Conservation (phyloP, 2,113 vertebrate genomes). For the Pristiophorus japonicus region DNA sequence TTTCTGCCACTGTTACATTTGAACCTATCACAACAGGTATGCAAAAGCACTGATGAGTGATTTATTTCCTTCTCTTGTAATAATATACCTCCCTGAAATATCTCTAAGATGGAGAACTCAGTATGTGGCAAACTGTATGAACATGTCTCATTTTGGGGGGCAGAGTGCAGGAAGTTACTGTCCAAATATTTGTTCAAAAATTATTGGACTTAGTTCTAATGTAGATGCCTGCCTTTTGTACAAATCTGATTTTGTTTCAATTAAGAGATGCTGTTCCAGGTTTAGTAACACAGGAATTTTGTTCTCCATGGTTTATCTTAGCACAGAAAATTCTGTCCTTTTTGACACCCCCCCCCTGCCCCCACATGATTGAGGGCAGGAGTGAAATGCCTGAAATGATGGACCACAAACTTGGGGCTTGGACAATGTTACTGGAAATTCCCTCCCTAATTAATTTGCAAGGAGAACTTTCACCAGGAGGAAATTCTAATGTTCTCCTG, state of each 20-base stretch:
- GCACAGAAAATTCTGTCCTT: background rate
- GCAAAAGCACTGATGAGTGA: background rate
- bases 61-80: background rate
- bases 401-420: no score
- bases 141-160: background rate
- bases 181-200: background rate
- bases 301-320: background rate
- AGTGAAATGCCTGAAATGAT: background rate
- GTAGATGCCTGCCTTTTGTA: background rate
- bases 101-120: background rate
- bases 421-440: background rate
- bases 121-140: no score
- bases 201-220: background rate
- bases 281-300: background rate
- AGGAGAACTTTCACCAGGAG: background rate
- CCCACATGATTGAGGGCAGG: background rate
- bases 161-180: background rate
- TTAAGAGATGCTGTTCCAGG: background rate
- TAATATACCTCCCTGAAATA: background rate
- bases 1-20: background rate
- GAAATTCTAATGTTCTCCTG: background rate
- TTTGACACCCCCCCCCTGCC: no score
- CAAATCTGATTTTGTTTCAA: background rate
- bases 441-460: background rate
- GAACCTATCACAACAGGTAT: background rate